Base-by-base conservation (phyloP, 2,888 invertebrate species). In the Arrhopalites spinosus region DNA sequence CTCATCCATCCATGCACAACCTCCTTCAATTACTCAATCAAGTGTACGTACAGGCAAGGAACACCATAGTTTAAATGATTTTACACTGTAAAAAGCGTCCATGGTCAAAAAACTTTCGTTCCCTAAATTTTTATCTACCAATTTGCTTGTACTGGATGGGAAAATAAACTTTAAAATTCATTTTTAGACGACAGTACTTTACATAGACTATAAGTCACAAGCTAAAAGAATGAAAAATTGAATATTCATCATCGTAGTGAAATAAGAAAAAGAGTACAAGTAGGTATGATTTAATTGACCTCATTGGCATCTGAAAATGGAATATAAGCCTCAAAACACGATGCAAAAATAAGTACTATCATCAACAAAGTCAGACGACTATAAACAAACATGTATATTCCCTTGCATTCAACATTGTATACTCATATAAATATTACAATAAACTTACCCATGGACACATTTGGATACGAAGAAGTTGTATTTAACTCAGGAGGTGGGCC, bases 401-500 rank as follows among this genome's bases (percentile, higher is more conserved):
- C n/a, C n/a, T n/a, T n/a, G n/a, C n/a, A n/a, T n/a, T n/a, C n/a
- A n/a, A n/a, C n/a, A n/a, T n/a, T n/a, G n/a, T n/a, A n/a, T n/a
- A n/a, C n/a, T n/a, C 56, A 15, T 36, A 36, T n/a, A 53, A 20
- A 53, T 53, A 53, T 53, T n/a, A n/a, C n/a, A 20, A 8, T n/a
- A 20, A 59, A 56, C 80, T 83, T 82, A 83, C 83, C 83, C 80
- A 83, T 83, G 47, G 86, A 86, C 75, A 86, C 79, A 73, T 80
- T 81, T 20, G 83, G 82, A 64, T 89, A 87, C 67, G 89, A 87
- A 81, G 87, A 87, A 30, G 89, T 88, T 73, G 87, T 85, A 83
- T 89, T 89, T 74, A 90, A 85, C 82, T 90, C 90, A 87, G 70
- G 90, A 88, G 36, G 90, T 88, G 70, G 89, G 23, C 63, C 75